These are phyloP conservation scores for Aegypius monachus DNA, from an alignment of 2,113 vertebrate species.

Conservation along the genomic window DNA sequence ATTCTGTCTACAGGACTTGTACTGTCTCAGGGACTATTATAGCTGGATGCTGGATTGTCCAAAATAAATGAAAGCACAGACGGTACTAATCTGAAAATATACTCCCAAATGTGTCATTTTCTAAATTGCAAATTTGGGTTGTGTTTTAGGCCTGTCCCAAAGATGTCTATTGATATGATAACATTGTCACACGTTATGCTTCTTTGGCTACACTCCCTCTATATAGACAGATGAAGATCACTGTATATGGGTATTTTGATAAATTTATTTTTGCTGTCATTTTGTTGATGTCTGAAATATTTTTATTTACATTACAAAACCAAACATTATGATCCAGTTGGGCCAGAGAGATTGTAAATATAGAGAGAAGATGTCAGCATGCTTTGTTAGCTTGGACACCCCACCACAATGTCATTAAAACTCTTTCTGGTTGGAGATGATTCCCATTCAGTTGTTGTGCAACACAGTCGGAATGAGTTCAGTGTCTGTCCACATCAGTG, in stretches of 20 bases:
- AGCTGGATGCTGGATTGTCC: background rate
- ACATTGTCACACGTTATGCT: background rate
- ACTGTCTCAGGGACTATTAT: background rate
- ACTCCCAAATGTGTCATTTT: background rate
- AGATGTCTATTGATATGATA: background rate
- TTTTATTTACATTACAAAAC: slow-evolving; percentile 2
- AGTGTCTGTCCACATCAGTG: background rate
- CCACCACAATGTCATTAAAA: background rate
- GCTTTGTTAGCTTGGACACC: background rate
- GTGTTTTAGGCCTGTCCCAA: background rate
- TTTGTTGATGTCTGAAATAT: slow-evolving; percentile 7
- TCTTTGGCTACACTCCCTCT: background rate
- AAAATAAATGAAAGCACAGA: background rate
- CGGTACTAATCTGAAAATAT: background rate
- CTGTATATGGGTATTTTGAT: background rate
- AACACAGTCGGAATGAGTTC: background rate
- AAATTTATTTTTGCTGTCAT: background rate
- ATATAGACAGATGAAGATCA: background rate
- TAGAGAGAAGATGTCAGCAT: background rate
- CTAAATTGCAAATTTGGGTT: background rate
- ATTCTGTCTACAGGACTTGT: background rate
- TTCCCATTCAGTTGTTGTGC: background rate
- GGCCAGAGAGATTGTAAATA: background rate
- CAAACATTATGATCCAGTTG: background rate
- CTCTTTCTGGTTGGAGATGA: background rate